Evolutionary conservation across 2,113 vertebrate species (phyloP), one percentile per base, ranked within the genome.

Genomic region (Chaetops frenatus): DNA sequence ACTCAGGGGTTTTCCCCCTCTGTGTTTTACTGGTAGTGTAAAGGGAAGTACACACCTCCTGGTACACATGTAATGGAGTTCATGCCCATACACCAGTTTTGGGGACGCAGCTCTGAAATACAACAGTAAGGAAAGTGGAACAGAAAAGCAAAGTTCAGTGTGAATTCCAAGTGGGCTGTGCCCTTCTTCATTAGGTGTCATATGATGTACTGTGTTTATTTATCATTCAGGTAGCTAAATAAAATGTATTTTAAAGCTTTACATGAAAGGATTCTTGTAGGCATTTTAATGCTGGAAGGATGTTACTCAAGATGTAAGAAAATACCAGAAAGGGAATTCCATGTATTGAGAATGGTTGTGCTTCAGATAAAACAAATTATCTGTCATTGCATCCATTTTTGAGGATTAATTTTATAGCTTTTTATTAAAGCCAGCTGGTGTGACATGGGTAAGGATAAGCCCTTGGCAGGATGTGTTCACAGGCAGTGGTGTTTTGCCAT

Each of bases 371-470:
- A 94, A 86, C 44, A 83, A 90, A 74, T 93, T 86, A 60, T 82
- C 56, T 93, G 90, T 81, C 81, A 74, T 53, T 88, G 86, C 92
- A 66, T 92, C 74, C 56, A 81, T 90, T 96, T 94, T 36, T 83
- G 60, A 67, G 86, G 85, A 73, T 96, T 94, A 88, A 90, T 88
- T 94, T 90, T 94, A 40, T 11, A 93, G 87, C 90, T 83, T 90
- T 92, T 94, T 88, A 96, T 94, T 88, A 86, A 91, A 90, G 44
- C 74, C 76, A 90, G 76, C 87, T 96, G 90, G 50, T 83, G 78
- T 4, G 7, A 74, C 76, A 31, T 33, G 82, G 72, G 56, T 88
- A 78, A 60, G 88, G 78, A 3, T 60, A 72, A 81, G 67, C 40
- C 88, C 54, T 86, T 78, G 76, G 76, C 79, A 73, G 79, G 64